phyloP scores from a whole-genome alignment of 2,113 vertebrate species.

The Henicopernis longicauda region DNA sequence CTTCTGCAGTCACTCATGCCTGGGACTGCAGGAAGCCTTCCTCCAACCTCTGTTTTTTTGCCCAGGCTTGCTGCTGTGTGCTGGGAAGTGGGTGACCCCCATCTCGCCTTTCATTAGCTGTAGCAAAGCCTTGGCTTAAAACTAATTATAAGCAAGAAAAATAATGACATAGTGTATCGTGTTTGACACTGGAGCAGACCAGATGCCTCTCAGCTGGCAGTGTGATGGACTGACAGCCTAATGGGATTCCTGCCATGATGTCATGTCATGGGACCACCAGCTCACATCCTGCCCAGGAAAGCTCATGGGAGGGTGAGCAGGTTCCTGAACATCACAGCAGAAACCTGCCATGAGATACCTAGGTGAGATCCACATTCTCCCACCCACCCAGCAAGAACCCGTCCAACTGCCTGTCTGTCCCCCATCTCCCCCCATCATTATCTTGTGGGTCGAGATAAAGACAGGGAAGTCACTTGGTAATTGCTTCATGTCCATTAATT shows the following conservation, averaged over 20 bases:
- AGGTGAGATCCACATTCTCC: not conserved
- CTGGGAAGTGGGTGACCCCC: not conserved
- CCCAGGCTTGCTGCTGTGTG: not conserved
- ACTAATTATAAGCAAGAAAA: conserved; percentile 1
- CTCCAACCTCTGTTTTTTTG: not conserved
- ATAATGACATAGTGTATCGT: not conserved
- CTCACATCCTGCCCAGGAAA: accelerated
- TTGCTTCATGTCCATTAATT: too few species aligned
- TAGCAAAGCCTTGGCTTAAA: conserved; percentile 1
- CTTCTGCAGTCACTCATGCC: not conserved
- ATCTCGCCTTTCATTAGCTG: not conserved
- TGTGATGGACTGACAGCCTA: not conserved
- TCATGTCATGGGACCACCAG: not conserved
- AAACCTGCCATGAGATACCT: not conserved
- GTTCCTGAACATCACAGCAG: not conserved
- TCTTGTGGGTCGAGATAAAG: not conserved
- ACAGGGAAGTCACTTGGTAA: not conserved
- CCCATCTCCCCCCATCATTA: accelerated
- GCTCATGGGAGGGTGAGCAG: not conserved
- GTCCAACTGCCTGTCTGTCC: not conserved
- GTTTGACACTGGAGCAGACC: not conserved
- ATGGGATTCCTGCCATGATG: not conserved
- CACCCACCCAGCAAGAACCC: not conserved
- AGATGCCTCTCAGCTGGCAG: not conserved
- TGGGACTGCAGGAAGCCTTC: not conserved